Percentiles rank a stretch among this genome's conserved stretches.
phyloP scores from a whole-genome alignment of 2,113 vertebrate species.

The Callaeas wilsoni region DNA sequence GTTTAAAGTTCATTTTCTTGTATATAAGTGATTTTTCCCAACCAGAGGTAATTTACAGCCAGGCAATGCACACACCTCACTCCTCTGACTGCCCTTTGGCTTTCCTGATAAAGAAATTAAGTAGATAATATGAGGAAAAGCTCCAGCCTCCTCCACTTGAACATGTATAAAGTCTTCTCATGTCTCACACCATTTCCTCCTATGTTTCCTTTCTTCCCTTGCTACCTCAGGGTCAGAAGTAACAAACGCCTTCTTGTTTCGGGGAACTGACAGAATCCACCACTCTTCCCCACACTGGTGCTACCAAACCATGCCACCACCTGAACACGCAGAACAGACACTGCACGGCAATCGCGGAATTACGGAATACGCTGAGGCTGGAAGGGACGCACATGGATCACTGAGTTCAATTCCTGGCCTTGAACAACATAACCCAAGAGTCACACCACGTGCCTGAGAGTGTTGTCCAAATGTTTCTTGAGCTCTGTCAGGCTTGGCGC shows the following conservation, averaged over 20 bases:
- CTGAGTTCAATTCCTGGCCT: background rate
- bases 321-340: background rate
- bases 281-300: accelerated
- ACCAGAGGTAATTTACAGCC: background rate
- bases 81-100: background rate
- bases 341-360: background rate
- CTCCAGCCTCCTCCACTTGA: background rate
- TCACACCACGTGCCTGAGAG: background rate
- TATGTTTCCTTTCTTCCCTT: background rate
- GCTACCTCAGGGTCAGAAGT: background rate
- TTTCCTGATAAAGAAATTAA: background rate
- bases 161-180: background rate
- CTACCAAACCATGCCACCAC: background rate
- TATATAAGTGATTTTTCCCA: background rate
- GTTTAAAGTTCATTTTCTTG: background rate
- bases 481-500: background rate
- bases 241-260: background rate
- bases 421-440: background rate
- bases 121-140: background rate
- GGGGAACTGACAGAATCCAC: background rate
- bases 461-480: accelerated
- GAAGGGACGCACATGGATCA: background rate
- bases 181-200: accelerated
- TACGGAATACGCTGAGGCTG: background rate
- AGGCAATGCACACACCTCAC: background rate